Evolutionary conservation across 2,888 invertebrate species (phyloP), one percentile per base, ranked within the genome.

Genomic region (Pachydiplax longipennis): DNA sequence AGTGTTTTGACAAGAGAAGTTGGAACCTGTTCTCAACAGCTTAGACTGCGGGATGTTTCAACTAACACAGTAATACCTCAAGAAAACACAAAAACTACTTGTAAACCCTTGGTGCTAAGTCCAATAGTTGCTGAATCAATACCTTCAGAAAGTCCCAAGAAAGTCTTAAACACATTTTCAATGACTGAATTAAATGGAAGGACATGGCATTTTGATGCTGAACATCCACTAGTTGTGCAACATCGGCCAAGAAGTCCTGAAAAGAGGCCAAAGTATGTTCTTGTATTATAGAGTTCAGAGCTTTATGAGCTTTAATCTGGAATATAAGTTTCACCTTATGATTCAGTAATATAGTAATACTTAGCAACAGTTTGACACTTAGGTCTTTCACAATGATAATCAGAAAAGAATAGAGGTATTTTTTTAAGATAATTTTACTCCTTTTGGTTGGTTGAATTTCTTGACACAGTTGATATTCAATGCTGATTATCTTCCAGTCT

Each of bases 1-100:
- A 94, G 95, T 6, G 95, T 95, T 48, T 94, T 96, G 91, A 95
- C 96, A 0, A 94, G 96, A 91, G 96, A 96, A 93, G 94, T 96
- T 90, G 96, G 96, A 5, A 95, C 95, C 81, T 94, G 94, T n/a
- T 94, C 94, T 91, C 94, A 93, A 81, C 93, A 94, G 92, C 93
- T 93, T 92, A 92, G 92, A 40, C 80, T 91, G 91, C 13, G 91
- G 91, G 65, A 91, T 91, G 48, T 92, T 92, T 91, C 92, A 92
- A 53, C 91, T 40, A 61, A 61, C 65, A 61, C 87, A 65, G 37
- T 22, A 61, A 65, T 87, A 37, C 87, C 87, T n/a, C 12, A 37
- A 37, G 87, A 87, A 37, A 65, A 15, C 3, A 31, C 37, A 22
- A 65, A 65, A 65, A 13, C 25, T 73, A 31, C 0, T 0, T 8